Conservation (phyloP, 2,888 invertebrate species). For the Bombylius discolor region DNA sequence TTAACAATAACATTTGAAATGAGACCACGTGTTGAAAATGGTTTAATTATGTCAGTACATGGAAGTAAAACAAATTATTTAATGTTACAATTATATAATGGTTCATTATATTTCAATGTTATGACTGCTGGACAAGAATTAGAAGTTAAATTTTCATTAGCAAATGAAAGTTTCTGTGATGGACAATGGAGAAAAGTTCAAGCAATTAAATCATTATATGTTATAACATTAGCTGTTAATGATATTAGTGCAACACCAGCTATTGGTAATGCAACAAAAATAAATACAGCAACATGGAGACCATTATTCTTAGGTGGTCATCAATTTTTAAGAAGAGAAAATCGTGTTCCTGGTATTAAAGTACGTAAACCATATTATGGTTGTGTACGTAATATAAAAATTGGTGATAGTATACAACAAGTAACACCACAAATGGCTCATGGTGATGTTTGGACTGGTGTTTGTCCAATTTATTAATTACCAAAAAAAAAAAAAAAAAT, state of each 20-base stretch:
- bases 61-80: conserved; percentile 65
- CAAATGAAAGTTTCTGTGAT: conserved; percentile 70
- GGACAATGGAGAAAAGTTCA: conserved; percentile 82
- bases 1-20: conserved; percentile 74
- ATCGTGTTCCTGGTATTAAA: conserved; percentile 46
- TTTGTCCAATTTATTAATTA: conserved; percentile 63
- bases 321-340: conserved; percentile 38
- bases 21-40: conserved; percentile 70
- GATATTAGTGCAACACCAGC: conserved; percentile 60
- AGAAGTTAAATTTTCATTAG: conserved; percentile 51
- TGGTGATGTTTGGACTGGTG: conserved; percentile 62
- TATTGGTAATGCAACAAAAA: conserved; percentile 48
- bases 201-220: conserved; percentile 82
- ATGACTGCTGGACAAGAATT: conserved; percentile 71
- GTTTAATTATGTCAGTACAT: conserved; percentile 75
- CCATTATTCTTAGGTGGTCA: conserved; percentile 88
- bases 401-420: conserved; percentile 41
- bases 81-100: conserved; percentile 76
- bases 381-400: conserved; percentile 58
- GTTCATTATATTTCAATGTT: conserved; percentile 65
- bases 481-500: too few relatives aligned
- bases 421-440: conserved; percentile 47
- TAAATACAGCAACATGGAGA: conserved; percentile 65
- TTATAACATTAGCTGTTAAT: conserved; percentile 78
- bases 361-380: conserved; percentile 64